Evolutionary conservation across 2,113 vertebrate species (phyloP).

Genomic region (Trematomus loennbergii): DNA sequence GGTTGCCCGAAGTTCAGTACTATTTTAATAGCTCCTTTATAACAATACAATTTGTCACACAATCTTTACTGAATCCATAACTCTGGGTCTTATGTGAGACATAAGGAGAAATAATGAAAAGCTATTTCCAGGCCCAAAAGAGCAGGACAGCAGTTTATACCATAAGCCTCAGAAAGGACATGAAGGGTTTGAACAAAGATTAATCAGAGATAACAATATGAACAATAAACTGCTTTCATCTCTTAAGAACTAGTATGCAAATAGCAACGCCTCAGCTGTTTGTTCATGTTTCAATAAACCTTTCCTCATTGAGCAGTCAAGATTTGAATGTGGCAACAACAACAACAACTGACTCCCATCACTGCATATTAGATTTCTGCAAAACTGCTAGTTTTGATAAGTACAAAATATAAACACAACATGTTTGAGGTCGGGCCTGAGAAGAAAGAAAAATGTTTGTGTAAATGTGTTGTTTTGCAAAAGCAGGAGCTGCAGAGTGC

Average conservation of each 20-base stretch:
- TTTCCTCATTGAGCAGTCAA: constrained; percentile 33
- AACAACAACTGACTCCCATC: constrained; percentile 38
- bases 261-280: not conserved
- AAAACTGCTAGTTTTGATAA: constrained; percentile 61
- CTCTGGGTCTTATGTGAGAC: constrained; percentile 22
- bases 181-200: constrained; percentile 11
- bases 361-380: constrained; percentile 60
- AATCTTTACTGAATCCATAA: constrained; percentile 43
- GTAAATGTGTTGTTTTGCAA: constrained; percentile 48
- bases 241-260: not conserved
- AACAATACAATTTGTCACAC: constrained; percentile 65
- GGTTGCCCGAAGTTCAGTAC: constrained; percentile 53
- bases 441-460: constrained; percentile 45
- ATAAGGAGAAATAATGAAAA: constrained; percentile 33
- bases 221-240: not conserved
- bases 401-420: constrained; percentile 48
- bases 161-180: not conserved
- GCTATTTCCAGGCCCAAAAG: constrained; percentile 1
- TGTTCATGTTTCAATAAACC: constrained; percentile 25
- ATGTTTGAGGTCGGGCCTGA: constrained; percentile 38
- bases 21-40: constrained; percentile 50
- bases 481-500: constrained; percentile 25
- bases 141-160: not conserved
- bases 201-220: constrained; percentile 23
- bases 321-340: constrained; percentile 7